Base-by-base conservation (phyloP, 1,140 invertebrate species). In the Pachyrhynchus sulphureomaculatus region DNA sequence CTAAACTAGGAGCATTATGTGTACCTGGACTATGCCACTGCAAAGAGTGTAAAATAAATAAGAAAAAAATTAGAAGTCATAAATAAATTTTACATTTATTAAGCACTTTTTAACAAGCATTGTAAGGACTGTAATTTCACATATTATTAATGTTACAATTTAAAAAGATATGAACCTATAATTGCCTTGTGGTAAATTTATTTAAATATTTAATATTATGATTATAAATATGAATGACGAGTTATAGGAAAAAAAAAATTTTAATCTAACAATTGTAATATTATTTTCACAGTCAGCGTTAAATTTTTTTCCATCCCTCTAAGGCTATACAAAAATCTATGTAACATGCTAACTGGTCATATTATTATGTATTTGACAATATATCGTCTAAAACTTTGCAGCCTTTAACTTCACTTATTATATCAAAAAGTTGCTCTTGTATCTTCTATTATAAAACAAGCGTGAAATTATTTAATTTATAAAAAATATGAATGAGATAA, bases 31-130 rank as follows among this genome's bases (percentile, higher is more conserved):
- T n/a, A n/a, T n/a, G n/a, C n/a, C n/a, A n/a, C n/a, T n/a, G n/a
- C n/a, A 26, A 29, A 29, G 5, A 10, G 41, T 39, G n/a, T 10
- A 9, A 44, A 20, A 18, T 20, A 44, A 42, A 17, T 5, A 42
- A 44, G 5, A 10, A 6, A 21, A 15, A 44, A 47, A 39, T 47
- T 37, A 42, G 49, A 26, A 63, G 33, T 69, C 67, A 72, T 73
- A 73, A 73, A 73, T 73, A 71, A 72, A 72, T 68, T 70, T 72
- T 70, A 70, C 70, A 71, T 71, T 71, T 74, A 72, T 74, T 72
- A 74, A 74, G 72, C 72, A 74, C 66, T 72, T 69, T 60, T 69
- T 72, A 74, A 74, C 71, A 74, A 74, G 72, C 72, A 62, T 59
- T 69, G 61, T 72, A 68, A 68, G 64, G 62, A 66, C 58, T 65